Evolutionary conservation across 2,888 invertebrate species (phyloP).

Genomic region (Chirona hameri): DNA sequence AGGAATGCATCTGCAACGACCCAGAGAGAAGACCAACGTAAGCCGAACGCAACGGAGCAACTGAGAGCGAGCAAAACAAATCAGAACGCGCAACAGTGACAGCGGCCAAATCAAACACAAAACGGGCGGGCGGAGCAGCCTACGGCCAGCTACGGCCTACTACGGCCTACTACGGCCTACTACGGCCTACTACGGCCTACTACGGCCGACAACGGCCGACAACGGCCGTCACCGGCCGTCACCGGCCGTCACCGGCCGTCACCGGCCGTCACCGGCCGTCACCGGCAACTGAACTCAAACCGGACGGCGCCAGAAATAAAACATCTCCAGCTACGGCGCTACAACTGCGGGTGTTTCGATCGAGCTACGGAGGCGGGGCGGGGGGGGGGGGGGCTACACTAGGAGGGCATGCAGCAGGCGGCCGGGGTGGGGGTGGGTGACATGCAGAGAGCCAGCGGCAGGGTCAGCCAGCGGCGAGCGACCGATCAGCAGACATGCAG

Average conservation of each 20-base stretch:
- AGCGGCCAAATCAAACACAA: neutral
- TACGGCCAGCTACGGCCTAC: too few species aligned
- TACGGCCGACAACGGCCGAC: too few species aligned
- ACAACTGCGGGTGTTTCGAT: neutral
- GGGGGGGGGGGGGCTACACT: neutral
- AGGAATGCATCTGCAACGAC: slow-evolving; percentile 26
- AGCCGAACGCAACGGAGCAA: neutral
- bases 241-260: too few species aligned
- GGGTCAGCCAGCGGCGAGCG: too few species aligned
- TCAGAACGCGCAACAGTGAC: neutral
- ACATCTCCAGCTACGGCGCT: neutral
- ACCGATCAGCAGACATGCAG: neutral
- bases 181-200: too few species aligned
- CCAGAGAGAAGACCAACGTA: slow-evolving; percentile 2
- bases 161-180: neutral
- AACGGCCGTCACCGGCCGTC: too few species aligned
- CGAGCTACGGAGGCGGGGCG: neutral
- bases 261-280: neutral
- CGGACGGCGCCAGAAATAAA: neutral
- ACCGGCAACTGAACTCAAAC: neutral
- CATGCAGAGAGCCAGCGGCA: too few species aligned
- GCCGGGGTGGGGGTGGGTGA: neutral
- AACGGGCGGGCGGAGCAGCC: neutral
- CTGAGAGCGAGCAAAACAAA: neutral
- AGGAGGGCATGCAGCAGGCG: neutral